Base-by-base conservation (phyloP, 2,113 vertebrate genomes). In the Osmerus eperlanus region DNA sequence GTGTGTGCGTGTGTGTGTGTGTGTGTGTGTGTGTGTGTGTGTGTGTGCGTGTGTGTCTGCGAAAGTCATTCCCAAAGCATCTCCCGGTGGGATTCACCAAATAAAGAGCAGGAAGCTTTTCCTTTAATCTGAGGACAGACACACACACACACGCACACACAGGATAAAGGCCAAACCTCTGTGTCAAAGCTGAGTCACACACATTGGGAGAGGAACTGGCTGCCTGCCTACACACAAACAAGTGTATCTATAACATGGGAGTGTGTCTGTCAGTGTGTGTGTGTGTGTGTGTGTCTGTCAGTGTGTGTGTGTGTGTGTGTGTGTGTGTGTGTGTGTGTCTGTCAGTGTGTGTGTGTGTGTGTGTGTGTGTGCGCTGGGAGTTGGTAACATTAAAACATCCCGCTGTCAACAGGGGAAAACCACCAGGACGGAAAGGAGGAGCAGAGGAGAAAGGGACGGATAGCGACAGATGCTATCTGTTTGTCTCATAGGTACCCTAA, bases 91-190 rank as follows among this genome's bases (percentile, higher is more conserved):
- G 80, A 84, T 83, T 79, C 75, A 83, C 81, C 81, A 85, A 87
- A 92, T 89, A 92, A 92, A 91, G 89, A 91, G 86, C 90, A 92
- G 91, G 91, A 92, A 91, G 89, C 90, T 86, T 92, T 92, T 89
- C 87, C 90, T 90, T 92, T 92, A 92, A 92, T 91, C 91, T 91
- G 88, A 89, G 79, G 80, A 78, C 81, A 82, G 80, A 85, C 85
- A 47, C 32, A 7, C 32, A 18, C 63, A 6, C 82, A 80, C 79
- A 80, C 81, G 83, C 74, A 69, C 72, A 65, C 83, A 85, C 7
- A 59, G n/a, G 41, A 59, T 14, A 21, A 8, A 59, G 7, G 21
- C 56, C 41, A 47, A 47, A 12, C 41, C 7, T 47, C 41, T 12
- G 41, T 47, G 41, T 47, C 8, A 7, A 47, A 11, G 21, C 58